Evolutionary conservation across 2,797 vertebrate genomes (phyloP).

Genomic region (Sebastes steindachneri): DNA sequence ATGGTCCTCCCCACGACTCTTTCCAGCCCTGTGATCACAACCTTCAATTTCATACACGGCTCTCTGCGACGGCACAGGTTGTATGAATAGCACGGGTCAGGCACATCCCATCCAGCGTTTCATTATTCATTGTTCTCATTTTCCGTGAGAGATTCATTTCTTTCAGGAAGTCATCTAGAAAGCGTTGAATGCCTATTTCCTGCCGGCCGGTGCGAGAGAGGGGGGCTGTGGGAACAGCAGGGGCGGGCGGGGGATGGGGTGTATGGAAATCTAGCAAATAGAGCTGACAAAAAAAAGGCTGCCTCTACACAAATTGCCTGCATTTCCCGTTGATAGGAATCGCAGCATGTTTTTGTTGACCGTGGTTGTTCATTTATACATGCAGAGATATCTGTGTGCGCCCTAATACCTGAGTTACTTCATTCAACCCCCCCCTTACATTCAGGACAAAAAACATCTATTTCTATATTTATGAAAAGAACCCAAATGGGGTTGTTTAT

Average conservation of each 20-base stretch:
- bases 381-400: constrained; percentile 50
- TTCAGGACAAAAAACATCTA: constrained; percentile 1
- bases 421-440: constrained; percentile 12
- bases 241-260: constrained; percentile 4
- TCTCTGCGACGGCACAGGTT: constrained; percentile 53
- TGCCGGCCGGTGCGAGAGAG: constrained; percentile 46
- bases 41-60: constrained; percentile 75
- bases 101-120: constrained; percentile 72
- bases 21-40: constrained; percentile 71
- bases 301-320: constrained; percentile 68
- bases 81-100: constrained; percentile 70
- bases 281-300: constrained; percentile 54
- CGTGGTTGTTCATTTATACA: constrained; percentile 63
- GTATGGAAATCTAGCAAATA: constrained; percentile 68
- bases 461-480: constrained; percentile 55
- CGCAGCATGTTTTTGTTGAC: constrained; percentile 67
- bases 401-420: constrained; percentile 58
- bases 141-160: constrained; percentile 75
- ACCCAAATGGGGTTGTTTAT: constrained; percentile 40
- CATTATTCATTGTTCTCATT: constrained; percentile 84
- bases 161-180: constrained; percentile 83
- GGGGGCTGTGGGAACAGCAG: constrained; percentile 24
- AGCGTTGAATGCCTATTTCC: constrained; percentile 78
- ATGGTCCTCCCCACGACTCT: constrained; percentile 50
- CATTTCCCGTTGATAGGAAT: constrained; percentile 65